phyloP scores from a whole-genome alignment of 2,797 vertebrate genomes.

The Benthosema pterotum region DNA sequence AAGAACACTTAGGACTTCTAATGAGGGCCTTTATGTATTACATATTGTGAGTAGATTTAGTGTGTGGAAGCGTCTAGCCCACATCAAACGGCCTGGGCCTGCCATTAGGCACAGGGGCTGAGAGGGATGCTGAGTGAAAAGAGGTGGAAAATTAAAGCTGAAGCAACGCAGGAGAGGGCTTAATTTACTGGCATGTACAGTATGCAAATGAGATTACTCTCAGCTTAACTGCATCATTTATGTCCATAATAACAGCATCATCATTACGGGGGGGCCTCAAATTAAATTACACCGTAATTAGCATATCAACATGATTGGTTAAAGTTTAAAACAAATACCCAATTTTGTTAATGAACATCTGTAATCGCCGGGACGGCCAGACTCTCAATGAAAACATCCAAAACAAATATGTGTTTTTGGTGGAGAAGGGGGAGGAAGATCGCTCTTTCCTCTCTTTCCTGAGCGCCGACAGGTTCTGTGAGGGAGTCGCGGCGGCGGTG shows the following conservation, averaged over 20 bases:
- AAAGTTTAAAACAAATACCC: slow-evolving; percentile 99
- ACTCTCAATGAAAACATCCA: slow-evolving; percentile 95
- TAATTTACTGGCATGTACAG: slow-evolving; percentile 99
- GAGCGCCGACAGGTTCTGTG: slow-evolving; percentile 44
- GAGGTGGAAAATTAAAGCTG: slow-evolving; percentile 99
- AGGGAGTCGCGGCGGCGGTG: slow-evolving; percentile 5
- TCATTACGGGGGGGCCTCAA: slow-evolving; percentile 99
- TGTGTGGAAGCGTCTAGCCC: slow-evolving; percentile 88
- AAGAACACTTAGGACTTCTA: slow-evolving; percentile 90
- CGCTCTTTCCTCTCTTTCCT: slow-evolving; percentile 33
- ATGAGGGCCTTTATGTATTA: slow-evolving; percentile 94
- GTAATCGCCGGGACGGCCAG: slow-evolving; percentile 92
- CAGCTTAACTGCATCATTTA: slow-evolving; percentile 99
- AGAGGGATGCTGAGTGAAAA: slow-evolving; percentile 92
- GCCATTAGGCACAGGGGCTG: slow-evolving; percentile 92
- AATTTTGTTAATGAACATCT: slow-evolving; percentile 99
- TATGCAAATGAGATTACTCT: slow-evolving; percentile 99
- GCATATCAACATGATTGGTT: slow-evolving; percentile 99
- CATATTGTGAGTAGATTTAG: slow-evolving; percentile 92
- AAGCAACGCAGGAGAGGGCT: slow-evolving; percentile 95
- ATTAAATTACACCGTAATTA: slow-evolving; percentile 99
- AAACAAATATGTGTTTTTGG: slow-evolving; percentile 99
- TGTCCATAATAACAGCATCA: slow-evolving; percentile 99
- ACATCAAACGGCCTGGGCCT: slow-evolving; percentile 94
- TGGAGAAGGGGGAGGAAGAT: slow-evolving; percentile 72